Conservation (phyloP, 1,140 invertebrate genomes). For the Drosophila kohkoa region DNA sequence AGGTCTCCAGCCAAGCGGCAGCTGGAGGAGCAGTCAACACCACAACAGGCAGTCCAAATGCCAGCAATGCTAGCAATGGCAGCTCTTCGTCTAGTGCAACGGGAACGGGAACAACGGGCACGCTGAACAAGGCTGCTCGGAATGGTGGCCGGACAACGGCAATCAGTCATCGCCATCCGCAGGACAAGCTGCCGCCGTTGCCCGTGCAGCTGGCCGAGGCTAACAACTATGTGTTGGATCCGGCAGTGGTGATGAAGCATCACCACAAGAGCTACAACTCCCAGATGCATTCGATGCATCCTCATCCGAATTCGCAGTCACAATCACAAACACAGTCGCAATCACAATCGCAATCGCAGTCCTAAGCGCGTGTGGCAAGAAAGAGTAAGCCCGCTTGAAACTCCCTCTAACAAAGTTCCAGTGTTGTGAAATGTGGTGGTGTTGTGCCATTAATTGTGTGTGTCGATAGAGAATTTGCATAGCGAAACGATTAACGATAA, state of each 20-base stretch:
- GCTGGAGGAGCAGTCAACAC: background rate
- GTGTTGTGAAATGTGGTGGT: constrained; percentile 40
- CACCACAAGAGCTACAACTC: constrained; percentile 78
- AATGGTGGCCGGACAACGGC: constrained; percentile 86
- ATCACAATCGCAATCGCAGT: constrained; percentile 21
- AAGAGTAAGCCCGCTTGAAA: constrained; percentile 1
- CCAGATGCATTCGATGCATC: constrained; percentile 32
- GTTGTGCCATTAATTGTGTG: constrained; percentile 10
- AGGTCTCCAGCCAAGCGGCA: constrained; percentile 85
- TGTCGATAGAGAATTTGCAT: constrained; percentile 63
- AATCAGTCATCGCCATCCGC: constrained; percentile 86
- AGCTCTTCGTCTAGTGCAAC: background rate
- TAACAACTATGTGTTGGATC: constrained; percentile 84
- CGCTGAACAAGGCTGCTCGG: constrained; percentile 87
- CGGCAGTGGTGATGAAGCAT: constrained; percentile 71
- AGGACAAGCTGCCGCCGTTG: constrained; percentile 86
- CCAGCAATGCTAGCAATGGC: constrained; percentile 40
- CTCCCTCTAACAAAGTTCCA: constrained; percentile 3
- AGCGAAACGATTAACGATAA: constrained; percentile 19
- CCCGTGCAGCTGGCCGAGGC: constrained; percentile 79
- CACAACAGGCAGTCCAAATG: constrained; percentile 6
- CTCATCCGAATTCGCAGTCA: constrained; percentile 40
- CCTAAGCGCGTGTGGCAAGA: constrained; percentile 29
- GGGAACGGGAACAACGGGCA: constrained; percentile 18
- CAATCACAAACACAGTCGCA: constrained; percentile 42